Base-by-base conservation (phyloP, 1,140 invertebrate species). In the Drosophila subpulchrella region DNA sequence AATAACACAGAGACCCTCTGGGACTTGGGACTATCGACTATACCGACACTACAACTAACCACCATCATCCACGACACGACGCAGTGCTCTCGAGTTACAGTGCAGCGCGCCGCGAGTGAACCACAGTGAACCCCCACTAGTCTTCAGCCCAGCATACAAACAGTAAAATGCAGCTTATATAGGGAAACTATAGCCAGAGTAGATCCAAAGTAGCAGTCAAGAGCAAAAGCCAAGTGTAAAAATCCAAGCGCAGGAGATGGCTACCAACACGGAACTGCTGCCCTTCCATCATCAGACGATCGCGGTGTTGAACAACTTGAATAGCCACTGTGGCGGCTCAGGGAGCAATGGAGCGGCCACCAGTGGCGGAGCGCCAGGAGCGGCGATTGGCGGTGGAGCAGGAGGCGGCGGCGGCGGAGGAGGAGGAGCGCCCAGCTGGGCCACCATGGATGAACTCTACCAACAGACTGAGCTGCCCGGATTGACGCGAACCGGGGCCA, bases 391-490 rank as follows among this genome's bases (percentile, higher is more conserved):
- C 39, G 48, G 38, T 12, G 60, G 46, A 15, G 27, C 3, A 27
- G 27, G 3, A 5, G 27, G 27, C n/a, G 56, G 39, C 34, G 27
- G 27, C n/a, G 56, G 39, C 34, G 65, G 46, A 50, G 55, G 20
- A 3, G 62, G 32, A 8, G 63, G 60, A 38, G 80, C 81, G 55
- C 71, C 81, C 24, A 78, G 59, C 62, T 90, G 91, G 78, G 78
- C 67, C 36, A 85, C 67, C 36, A 85, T 91, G 78, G 91, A 92
- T n/a, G 91, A 92, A 72, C 76, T 92, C 11, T 92, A 91, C 48
- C 91, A 90, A 86, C 91, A 92, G 86, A 92, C 91, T 81, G 91
- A 92, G 63, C 67, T 92, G 51, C 91, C 91, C 58, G 91, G 84
- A 44, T 62, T 88, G 59, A 90, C 79, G 70, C 85, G 86, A 48